phyloP scores from a whole-genome alignment of 2,888 invertebrate species.

The Invenusta paracnida region DNA sequence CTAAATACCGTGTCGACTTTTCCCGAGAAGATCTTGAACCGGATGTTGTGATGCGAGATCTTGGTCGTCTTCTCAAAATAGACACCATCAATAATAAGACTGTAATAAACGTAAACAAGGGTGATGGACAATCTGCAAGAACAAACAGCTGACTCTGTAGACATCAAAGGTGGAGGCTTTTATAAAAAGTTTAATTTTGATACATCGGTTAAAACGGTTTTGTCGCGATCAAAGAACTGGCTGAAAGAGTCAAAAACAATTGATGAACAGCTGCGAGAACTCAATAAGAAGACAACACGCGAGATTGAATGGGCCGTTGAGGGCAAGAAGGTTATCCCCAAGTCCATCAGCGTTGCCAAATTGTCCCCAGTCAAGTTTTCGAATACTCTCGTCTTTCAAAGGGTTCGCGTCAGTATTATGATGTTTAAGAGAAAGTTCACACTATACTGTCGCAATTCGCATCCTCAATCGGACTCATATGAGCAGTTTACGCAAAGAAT shows the following conservation, averaged over 20 bases:
- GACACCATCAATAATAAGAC: not conserved
- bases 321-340: not conserved
- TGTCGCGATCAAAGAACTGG: too few species aligned
- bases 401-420: too few species aligned
- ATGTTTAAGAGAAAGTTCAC: too few species aligned
- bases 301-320: not conserved
- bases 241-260: too few species aligned
- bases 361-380: not conserved
- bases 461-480: too few species aligned
- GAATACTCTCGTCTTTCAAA: not conserved
- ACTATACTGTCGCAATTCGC: too few species aligned
- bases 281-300: not conserved
- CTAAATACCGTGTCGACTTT: not conserved
- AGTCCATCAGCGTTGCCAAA: not conserved
- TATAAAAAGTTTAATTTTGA: too few species aligned
- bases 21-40: not conserved
- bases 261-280: not conserved
- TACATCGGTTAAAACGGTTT: too few species aligned
- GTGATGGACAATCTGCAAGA: too few species aligned
- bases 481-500: too few species aligned
- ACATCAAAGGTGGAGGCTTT: too few species aligned
- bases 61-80: not conserved
- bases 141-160: too few species aligned
- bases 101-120: not conserved
- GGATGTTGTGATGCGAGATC: not conserved